phyloP scores from a whole-genome alignment of 2,888 invertebrate species.

The Drosophila kanekoi region DNA sequence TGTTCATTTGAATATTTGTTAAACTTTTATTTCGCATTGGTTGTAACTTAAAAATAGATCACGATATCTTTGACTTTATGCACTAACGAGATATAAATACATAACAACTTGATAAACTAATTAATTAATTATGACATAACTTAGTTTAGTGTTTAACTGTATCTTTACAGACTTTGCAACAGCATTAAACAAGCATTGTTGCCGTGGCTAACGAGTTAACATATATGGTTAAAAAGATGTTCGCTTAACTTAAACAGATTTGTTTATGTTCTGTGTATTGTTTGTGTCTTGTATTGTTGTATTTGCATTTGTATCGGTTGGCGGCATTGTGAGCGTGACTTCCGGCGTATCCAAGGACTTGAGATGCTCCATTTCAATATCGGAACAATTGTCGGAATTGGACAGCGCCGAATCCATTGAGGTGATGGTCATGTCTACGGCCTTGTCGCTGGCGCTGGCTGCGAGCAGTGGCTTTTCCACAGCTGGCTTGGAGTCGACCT shows the following conservation, averaged over 20 bases:
- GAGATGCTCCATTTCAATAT: constrained; percentile 76
- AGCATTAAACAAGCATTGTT: constrained; percentile 29
- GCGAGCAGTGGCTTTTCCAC: constrained; percentile 72
- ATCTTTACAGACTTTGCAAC: constrained; percentile 47
- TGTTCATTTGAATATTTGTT: constrained; percentile 9
- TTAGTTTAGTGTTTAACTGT: constrained; percentile 47
- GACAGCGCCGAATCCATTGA: constrained; percentile 85
- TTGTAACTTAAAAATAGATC: constrained; percentile 70
- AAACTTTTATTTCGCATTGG: constrained; percentile 46
- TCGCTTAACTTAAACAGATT: constrained; percentile 42
- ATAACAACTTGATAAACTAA: constrained; percentile 69
- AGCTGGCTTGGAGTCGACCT: constrained; percentile 59
- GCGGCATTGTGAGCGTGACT: constrained; percentile 50
- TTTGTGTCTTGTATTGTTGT: constrained; percentile 56
- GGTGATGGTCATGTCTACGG: constrained; percentile 84
- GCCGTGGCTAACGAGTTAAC: constrained; percentile 14
- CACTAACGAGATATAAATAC: constrained; percentile 74
- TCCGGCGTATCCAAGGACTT: constrained; percentile 54
- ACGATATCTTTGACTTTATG: constrained; percentile 77
- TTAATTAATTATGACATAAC: constrained; percentile 57
- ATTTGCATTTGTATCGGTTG: constrained; percentile 43
- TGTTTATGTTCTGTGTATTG: constrained; percentile 50
- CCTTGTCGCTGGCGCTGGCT: constrained; percentile 80
- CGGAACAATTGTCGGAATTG: constrained; percentile 85
- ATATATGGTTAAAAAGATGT: constrained; percentile 11